A percentile compares a stretch with the other conserved stretches of the same genome.
Conservation (phyloP, 2,797 vertebrate species). For the Microchirus variegatus region DNA sequence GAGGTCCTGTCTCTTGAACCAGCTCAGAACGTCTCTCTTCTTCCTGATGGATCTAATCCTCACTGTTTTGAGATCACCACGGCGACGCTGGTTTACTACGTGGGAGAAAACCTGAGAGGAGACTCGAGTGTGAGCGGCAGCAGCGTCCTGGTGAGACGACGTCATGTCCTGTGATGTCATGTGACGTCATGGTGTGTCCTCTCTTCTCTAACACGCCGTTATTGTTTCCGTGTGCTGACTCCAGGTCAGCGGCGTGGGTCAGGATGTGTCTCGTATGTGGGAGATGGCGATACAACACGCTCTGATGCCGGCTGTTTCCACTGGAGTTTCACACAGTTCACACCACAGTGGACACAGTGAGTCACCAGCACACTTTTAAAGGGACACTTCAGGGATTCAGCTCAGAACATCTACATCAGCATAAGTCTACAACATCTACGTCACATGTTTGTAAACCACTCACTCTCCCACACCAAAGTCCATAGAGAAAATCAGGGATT, state of each 20-base stretch:
- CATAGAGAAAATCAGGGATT: no score
- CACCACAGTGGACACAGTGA: conserved; percentile 88
- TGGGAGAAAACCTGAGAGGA: conserved; percentile 86
- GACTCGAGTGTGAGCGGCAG: conserved; percentile 48
- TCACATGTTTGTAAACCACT: no score
- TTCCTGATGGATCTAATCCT: conserved; percentile 87
- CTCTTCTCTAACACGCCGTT: no score
- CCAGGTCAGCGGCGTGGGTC: conserved; percentile 85
- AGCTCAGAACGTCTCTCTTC: conserved; percentile 85
- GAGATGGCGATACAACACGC: conserved; percentile 96
- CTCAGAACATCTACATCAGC: no score
- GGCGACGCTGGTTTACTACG: conserved; percentile 89
- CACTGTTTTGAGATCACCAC: conserved; percentile 97
- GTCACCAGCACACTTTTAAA: neutral
- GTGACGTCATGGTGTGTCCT: no score
- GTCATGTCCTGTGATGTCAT: neutral
- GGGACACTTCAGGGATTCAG: no score
- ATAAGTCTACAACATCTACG: no score
- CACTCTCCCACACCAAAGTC: no score
- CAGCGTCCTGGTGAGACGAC: conserved; percentile 79
- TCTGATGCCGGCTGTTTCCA: conserved; percentile 95
- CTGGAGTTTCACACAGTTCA: conserved; percentile 83
- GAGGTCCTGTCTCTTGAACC: conserved; percentile 93
- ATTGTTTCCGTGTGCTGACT: neutral
- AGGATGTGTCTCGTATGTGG: conserved; percentile 93